Conservation (phyloP, 2,888 invertebrate genomes). For the Drosophila borealis region DNA sequence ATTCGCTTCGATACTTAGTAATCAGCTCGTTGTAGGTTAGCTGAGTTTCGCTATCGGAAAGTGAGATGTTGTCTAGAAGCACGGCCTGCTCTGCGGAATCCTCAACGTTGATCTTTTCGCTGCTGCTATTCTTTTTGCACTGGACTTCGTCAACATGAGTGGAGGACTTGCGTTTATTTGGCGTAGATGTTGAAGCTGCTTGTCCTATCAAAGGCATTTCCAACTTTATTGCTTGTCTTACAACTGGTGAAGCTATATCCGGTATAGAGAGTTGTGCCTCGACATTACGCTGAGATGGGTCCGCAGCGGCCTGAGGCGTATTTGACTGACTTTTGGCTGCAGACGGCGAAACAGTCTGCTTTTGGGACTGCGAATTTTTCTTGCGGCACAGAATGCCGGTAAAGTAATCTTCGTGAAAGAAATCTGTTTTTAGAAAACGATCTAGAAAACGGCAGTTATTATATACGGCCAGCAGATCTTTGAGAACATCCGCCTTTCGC, state of each 20-base stretch:
- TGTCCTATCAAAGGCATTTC: constrained; percentile 8
- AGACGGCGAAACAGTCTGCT: neutral
- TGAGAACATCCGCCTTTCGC: constrained; percentile 92
- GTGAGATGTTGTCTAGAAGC: constrained; percentile 4
- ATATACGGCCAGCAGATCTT: constrained; percentile 92
- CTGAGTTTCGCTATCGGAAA: constrained; percentile 33
- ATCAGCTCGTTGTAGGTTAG: constrained; percentile 32
- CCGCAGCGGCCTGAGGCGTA: neutral
- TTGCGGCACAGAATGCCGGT: constrained; percentile 89
- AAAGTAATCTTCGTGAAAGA: constrained; percentile 93
- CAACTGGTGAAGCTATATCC: constrained; percentile 6
- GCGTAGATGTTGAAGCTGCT: constrained; percentile 50
- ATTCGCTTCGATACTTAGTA: constrained; percentile 64
- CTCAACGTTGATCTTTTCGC: constrained; percentile 39
- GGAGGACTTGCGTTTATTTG: constrained; percentile 69
- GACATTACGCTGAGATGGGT: neutral
- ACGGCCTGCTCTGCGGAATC: constrained; percentile 11
- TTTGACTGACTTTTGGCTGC: neutral
- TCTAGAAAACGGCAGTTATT: constrained; percentile 95
- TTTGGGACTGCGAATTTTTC: neutral
- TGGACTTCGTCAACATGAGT: constrained; percentile 60
- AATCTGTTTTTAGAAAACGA: constrained; percentile 93
- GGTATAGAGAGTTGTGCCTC: neutral
- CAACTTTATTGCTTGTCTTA: constrained; percentile 1
- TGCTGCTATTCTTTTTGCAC: constrained; percentile 58